Conservation (phyloP, 2,797 vertebrate genomes). For the Neomorphus geoffroyi region DNA sequence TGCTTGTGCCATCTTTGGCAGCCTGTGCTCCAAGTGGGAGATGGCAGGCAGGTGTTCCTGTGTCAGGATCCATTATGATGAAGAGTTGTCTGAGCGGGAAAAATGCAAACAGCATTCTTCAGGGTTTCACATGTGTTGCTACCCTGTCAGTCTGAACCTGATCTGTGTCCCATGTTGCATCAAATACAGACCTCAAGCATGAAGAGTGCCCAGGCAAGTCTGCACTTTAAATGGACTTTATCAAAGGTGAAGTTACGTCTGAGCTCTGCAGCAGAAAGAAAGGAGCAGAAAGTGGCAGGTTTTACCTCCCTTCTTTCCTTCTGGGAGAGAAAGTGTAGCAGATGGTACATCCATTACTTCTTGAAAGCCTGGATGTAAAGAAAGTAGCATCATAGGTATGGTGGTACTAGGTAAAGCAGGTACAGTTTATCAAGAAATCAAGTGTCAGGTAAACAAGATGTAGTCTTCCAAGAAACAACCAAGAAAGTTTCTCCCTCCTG, state of each 20-base stretch:
- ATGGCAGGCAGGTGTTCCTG: not conserved
- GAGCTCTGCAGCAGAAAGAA: not conserved
- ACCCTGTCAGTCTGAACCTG: not conserved
- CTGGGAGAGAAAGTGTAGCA: not conserved
- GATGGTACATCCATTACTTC: not conserved
- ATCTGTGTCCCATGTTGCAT: not conserved
- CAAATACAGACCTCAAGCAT: not conserved
- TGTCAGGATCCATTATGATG: not conserved
- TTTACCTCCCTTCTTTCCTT: not conserved
- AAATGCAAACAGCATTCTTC: not conserved
- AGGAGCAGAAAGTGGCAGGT: not conserved
- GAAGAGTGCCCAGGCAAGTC: not conserved
- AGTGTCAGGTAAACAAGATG: not conserved
- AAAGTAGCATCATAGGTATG: not conserved
- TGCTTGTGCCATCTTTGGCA: not conserved
- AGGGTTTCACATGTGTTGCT: not conserved
- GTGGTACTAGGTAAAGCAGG: not conserved
- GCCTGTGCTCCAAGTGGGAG: not conserved
- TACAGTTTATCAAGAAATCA: not conserved
- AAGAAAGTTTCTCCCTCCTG: not conserved
- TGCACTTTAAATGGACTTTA: not conserved
- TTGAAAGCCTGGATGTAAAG: not conserved
- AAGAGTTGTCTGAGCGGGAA: not conserved
- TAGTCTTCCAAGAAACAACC: not conserved
- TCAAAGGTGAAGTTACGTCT: not conserved